Base-by-base conservation (phyloP, 2,113 vertebrate genomes). In the Variabilichromis moorii region DNA sequence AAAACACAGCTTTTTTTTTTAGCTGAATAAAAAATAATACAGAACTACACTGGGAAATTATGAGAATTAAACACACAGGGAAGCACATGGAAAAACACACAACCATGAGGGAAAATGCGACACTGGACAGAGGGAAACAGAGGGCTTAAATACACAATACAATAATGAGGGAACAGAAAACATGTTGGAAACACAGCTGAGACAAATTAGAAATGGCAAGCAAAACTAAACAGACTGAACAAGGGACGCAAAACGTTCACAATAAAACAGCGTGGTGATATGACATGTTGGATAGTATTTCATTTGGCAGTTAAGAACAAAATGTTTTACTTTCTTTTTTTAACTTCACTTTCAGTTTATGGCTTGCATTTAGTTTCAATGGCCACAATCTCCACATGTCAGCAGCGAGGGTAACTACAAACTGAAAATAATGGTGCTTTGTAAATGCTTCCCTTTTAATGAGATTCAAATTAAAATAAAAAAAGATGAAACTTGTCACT, bases 391-490 rank as follows among this genome's bases (percentile, higher is more conserved):
- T 68, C 54, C 31, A 78, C 1, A 3, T 54, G 50, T 37, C 11
- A 17, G 2, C 17, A 8, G 9, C n/a, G 3, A 17, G 31, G 37
- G 13, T 26, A 26, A 71, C 8, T 26, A 24, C 66, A 71, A 71
- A 42, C 5, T 71, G 21, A 73, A 73, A 73, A 24, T 73, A 26
- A 73, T 45, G 13, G 37, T 42, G n/a, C 13, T 73, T 73, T 73
- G n/a, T 45, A 68, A 40, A 42, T 71, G 8, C 37, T 71, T 71
- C n/a, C 12, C 37, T 2, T 42, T 71, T 71, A 47, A 10, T 21
- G 11, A 26, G 4, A 16, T 19, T 81, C 17, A 3, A 50, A 47
- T 11, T 3, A 26, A 59, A 42, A 28, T 63, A 6, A 11, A 33
- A 33, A 14, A 47, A 13, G n/a, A 51, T 68, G 1, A 37, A 83